Evolutionary conservation across 1,140 invertebrate species (phyloP).

Genomic region (Saccostrea glomerata): DNA sequence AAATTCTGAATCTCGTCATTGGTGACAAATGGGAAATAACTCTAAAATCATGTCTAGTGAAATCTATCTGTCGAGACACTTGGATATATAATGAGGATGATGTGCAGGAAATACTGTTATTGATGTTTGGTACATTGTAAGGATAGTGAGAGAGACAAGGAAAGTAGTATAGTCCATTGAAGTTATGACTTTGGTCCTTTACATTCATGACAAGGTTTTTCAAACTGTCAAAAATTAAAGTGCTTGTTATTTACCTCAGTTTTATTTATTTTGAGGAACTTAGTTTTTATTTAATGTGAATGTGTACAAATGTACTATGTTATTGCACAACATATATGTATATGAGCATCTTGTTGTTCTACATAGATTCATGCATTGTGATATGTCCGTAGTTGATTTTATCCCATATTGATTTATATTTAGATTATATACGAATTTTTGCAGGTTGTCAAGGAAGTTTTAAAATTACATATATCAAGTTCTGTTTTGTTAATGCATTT

Average conservation of each 20-base stretch:
- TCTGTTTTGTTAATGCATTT: conserved; percentile 1
- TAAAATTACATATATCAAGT: background rate
- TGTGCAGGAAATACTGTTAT: no score
- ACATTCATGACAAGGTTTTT: no score
- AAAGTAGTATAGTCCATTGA: no score
- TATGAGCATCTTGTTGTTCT: conserved; percentile 1
- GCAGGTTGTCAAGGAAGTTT: background rate
- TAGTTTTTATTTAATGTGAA: background rate
- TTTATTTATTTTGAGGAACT: background rate
- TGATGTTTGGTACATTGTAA: no score
- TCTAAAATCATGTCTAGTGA: no score
- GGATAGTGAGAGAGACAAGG: no score
- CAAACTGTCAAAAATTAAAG: background rate
- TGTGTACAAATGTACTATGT: background rate
- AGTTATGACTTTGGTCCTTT: no score
- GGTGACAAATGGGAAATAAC: no score
- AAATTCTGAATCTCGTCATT: no score
- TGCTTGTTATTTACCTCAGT: conserved; percentile 22
- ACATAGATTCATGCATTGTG: background rate
- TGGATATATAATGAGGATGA: no score
- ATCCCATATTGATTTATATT: background rate
- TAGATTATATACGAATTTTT: conserved; percentile 21
- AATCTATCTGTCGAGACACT: no score
- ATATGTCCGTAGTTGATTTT: conserved; percentile 3
- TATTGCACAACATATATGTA: background rate